Evolutionary conservation across 2,888 invertebrate species (phyloP).

Genomic region (Podabrus alpinus): DNA sequence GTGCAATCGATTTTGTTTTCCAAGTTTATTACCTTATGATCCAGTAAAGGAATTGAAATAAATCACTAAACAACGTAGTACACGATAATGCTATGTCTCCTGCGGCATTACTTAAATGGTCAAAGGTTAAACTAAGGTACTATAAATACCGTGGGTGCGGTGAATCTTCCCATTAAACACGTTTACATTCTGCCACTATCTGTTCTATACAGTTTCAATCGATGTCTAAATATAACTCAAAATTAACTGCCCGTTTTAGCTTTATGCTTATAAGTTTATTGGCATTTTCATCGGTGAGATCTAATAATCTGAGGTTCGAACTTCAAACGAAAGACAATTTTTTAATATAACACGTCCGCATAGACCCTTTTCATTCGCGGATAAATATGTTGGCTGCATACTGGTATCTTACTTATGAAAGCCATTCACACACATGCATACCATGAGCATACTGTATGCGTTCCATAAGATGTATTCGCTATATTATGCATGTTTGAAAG

Average conservation of each 20-base stretch:
- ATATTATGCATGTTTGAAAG: not conserved
- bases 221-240: not conserved
- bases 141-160: slow-evolving; percentile 25
- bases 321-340: no score
- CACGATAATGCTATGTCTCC: slow-evolving; percentile 21
- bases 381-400: not conserved
- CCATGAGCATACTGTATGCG: not conserved
- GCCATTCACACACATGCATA: not conserved
- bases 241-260: not conserved
- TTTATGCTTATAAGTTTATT: not conserved
- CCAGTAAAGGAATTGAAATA: slow-evolving; percentile 7
- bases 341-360: no score
- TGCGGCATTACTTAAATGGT: slow-evolving; percentile 24
- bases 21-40: slow-evolving; percentile 3
- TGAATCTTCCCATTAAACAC: slow-evolving; percentile 18
- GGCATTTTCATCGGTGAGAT: not conserved
- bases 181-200: slow-evolving; percentile 1
- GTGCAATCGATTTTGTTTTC: slow-evolving; percentile 7
- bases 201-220: not conserved
- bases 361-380: not conserved
- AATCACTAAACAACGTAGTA: slow-evolving; percentile 14
- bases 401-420: not conserved
- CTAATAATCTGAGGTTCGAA: not conserved
- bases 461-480: not conserved
- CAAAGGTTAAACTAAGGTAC: slow-evolving; percentile 28